Evolutionary conservation across 1,140 invertebrate species (phyloP), one percentile per base, ranked within the genome.

Genomic region (Brachionus angularis): DNA sequence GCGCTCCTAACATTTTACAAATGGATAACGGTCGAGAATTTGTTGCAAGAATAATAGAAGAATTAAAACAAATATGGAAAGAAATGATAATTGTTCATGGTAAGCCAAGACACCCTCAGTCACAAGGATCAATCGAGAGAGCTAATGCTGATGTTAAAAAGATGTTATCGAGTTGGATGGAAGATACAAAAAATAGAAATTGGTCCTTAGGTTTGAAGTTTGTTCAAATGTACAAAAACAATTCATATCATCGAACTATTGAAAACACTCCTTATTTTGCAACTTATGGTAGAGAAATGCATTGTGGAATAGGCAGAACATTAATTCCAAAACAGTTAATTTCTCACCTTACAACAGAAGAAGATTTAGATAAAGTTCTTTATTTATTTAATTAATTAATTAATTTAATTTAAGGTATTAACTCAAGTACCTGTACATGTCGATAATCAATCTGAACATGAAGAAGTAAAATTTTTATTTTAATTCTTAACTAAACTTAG

Each of bases 21-120:
- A 44, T 29, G 21, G 73, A 76, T 55, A 76, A 75, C 58, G 73
- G 75, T 5, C 10, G n/a, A 25, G 74, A 77, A 46, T 76, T 76
- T 36, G 69, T 74, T 5, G 64, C 53, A n/a, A 5, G 31, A 10
- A 33, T 75, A 10, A 71, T 75, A 14, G 36, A 18, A 18, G 74
- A 73, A 21, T 53, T 76, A 16, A 74, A 73, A 53, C 8, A 58
- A 10, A 29, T 75, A 21, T 75, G 72, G 53, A 72, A 71, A 12
- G 61, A 74, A 14, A 25, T 75, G 1, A 73, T 64, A 12, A 73
- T 75, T 1, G 74, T 76, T 29, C 62, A 76, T 64, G 73, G 75
- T 16, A 75, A 74, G 36, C 73, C 74, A 21, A 31, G 72, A n/a
- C 74, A 76, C 73, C 73, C 73, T 14, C 75, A 76, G 53, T 72